Evolutionary conservation across 1,140 invertebrate genomes (phyloP).

Genomic region (Drosophila oshimai): DNA sequence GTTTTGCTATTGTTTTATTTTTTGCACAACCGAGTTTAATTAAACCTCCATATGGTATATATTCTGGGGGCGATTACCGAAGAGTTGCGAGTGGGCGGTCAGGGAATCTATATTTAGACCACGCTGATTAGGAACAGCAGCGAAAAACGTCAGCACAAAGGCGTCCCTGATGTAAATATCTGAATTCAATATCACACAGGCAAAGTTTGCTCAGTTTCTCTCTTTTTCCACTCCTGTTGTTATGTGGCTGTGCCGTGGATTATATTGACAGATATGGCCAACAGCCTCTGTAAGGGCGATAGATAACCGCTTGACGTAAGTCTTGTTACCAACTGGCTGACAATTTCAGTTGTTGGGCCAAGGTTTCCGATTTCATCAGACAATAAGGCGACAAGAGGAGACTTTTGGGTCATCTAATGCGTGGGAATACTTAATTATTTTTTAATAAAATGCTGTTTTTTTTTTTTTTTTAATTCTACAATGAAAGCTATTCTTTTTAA

Average conservation of each 20-base stretch:
- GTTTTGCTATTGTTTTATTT: conserved; percentile 9
- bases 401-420: neutral
- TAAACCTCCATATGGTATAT: conserved; percentile 47
- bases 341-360: neutral
- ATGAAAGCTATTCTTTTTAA: too few relatives aligned
- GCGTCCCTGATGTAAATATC: conserved; percentile 49
- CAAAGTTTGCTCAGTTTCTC: conserved; percentile 20
- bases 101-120: conserved; percentile 44
- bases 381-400: neutral
- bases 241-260: conserved; percentile 26
- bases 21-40: conserved; percentile 35
- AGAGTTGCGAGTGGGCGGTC: conserved; percentile 34
- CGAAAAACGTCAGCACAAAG: conserved; percentile 29
- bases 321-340: conserved; percentile 6
- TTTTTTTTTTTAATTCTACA: too few relatives aligned
- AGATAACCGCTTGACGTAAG: conserved; percentile 40
- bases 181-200: conserved; percentile 25
- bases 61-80: conserved; percentile 22
- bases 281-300: conserved; percentile 15
- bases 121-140: conserved; percentile 36
- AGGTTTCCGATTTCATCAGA: neutral
- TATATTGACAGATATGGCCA: conserved; percentile 45
- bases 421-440: too few relatives aligned
- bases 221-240: conserved; percentile 7
- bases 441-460: too few relatives aligned